These are phyloP conservation scores for Apus apus DNA, from an alignment of 2,113 vertebrate species.

Conservation along the genomic window DNA sequence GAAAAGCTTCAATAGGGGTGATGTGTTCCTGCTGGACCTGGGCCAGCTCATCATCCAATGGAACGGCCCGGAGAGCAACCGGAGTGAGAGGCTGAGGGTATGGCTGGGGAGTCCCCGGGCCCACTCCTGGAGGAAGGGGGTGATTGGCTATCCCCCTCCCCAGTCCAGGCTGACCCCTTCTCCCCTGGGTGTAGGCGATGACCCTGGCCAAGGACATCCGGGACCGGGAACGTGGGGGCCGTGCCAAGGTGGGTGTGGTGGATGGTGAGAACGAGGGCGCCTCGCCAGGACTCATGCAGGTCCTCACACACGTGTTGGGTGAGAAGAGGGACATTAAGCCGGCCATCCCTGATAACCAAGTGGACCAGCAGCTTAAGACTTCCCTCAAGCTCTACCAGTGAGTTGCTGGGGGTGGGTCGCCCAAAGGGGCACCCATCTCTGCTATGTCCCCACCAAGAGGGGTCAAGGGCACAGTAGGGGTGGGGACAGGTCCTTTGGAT, in stretches of 20 bases:
- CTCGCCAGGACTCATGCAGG: constrained; percentile 77
- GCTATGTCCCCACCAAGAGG: background rate
- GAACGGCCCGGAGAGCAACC: constrained; percentile 87
- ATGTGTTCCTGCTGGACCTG: constrained; percentile 87
- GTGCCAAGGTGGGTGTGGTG: constrained; percentile 80
- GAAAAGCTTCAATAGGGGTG: constrained; percentile 87
- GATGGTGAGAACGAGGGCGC: constrained; percentile 79
- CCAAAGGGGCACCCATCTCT: background rate
- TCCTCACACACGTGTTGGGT: constrained; percentile 79
- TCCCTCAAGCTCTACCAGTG: constrained; percentile 88
- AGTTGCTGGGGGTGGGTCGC: constrained; percentile 16
- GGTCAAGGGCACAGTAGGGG: background rate
- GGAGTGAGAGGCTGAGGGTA: constrained; percentile 85
- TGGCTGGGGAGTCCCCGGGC: fast-evolving
- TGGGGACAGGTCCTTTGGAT: background rate
- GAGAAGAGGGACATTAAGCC: constrained; percentile 75
- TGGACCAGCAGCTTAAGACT: constrained; percentile 77
- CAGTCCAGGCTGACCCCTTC: background rate
- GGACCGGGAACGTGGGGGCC: constrained; percentile 85
- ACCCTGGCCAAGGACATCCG: constrained; percentile 88
- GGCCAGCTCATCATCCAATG: constrained; percentile 89
- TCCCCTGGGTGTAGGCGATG: constrained; percentile 74
- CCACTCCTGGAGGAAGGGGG: background rate
- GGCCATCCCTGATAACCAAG: constrained; percentile 73
- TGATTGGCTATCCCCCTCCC: background rate